phyloP scores from a whole-genome alignment of 2,797 vertebrate species.

The Esox lucius region DNA sequence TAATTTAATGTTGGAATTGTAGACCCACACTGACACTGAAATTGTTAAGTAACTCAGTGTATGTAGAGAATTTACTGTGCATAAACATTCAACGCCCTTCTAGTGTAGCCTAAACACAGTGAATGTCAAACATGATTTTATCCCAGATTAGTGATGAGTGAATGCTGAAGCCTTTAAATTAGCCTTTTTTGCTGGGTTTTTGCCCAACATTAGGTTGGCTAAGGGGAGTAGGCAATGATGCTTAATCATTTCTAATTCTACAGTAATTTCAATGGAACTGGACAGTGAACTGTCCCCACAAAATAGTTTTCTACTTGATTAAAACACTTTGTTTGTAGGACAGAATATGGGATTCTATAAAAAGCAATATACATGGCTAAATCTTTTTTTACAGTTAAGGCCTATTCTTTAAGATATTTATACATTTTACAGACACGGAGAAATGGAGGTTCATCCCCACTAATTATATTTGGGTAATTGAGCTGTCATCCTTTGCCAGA shows the following conservation, averaged over 20 bases:
- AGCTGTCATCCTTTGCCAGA: too few species aligned
- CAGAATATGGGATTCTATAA: not conserved
- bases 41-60: too few species aligned
- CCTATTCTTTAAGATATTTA: too few species aligned
- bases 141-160: not conserved
- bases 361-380: too few species aligned
- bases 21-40: too few species aligned
- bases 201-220: not conserved
- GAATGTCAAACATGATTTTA: not conserved
- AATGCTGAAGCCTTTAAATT: not conserved
- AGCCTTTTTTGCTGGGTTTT: not conserved
- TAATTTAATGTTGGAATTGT: too few species aligned
- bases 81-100: not conserved
- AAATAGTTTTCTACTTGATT: not conserved
- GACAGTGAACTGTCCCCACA: not conserved
- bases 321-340: not conserved
- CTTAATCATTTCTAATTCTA: not conserved
- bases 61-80: not conserved
- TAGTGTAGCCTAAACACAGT: not conserved
- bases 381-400: too few species aligned
- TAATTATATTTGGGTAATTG: too few species aligned
- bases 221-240: not conserved
- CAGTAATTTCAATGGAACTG: not conserved
- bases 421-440: too few species aligned
- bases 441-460: too few species aligned